A percentile compares a stretch with the other conserved stretches of the same genome.
These are phyloP conservation scores for Zoanthus gigantus DNA, from an alignment of 92 coral and sea anemone genomes.

Conservation along the genomic window DNA sequence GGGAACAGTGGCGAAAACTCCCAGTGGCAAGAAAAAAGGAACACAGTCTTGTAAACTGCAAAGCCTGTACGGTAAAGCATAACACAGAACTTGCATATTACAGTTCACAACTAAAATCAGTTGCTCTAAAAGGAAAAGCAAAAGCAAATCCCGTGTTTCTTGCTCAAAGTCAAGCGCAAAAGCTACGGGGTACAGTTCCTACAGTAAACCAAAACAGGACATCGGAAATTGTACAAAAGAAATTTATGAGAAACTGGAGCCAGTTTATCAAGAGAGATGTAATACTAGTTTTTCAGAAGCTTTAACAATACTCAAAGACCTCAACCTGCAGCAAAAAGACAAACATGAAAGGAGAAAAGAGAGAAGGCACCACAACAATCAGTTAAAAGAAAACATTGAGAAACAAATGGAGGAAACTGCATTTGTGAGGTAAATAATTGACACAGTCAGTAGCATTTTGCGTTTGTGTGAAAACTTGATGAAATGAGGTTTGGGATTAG, in stretches of 20 bases:
- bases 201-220: conserved; percentile 44
- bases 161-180: conserved; percentile 45
- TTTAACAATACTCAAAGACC: conserved; percentile 42
- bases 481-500: background rate
- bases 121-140: conserved; percentile 53
- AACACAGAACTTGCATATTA: conserved; percentile 38
- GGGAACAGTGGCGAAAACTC: conserved; percentile 51
- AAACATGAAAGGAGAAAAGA: conserved; percentile 46
- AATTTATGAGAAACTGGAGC: conserved; percentile 48
- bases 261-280: conserved; percentile 33
- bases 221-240: conserved; percentile 58
- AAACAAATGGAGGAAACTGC: conserved; percentile 63
- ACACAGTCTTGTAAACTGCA: conserved; percentile 59
- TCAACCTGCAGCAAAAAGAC: conserved; percentile 49
- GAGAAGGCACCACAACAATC: conserved; percentile 28
- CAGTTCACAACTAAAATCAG: conserved; percentile 50
- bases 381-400: conserved; percentile 53
- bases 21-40: conserved; percentile 39
- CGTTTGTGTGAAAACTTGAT: background rate
- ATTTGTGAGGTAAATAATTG: conserved; percentile 52
- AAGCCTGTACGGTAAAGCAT: conserved; percentile 55
- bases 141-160: conserved; percentile 49
- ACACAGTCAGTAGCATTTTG: background rate
- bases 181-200: conserved; percentile 21
- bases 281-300: conserved; percentile 49